Conservation (phyloP, 2,797 vertebrate species). For the Poeciliopsis infans region DNA sequence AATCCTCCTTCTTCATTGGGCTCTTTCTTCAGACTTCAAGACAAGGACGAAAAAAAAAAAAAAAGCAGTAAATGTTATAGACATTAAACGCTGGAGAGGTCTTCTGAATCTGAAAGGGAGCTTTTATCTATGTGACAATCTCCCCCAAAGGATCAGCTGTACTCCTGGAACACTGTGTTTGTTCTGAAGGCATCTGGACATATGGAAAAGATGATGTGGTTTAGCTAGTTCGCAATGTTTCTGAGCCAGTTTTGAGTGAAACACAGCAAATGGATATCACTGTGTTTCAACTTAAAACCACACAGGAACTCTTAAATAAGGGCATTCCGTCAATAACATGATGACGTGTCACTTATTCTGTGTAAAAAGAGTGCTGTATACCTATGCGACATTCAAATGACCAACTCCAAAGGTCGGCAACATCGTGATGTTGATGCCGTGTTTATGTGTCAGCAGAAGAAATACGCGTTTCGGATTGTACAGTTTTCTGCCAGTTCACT, state of each 20-base stretch:
- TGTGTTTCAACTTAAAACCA: conserved; percentile 1
- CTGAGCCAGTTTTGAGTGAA: conserved; percentile 26
- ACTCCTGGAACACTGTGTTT: conserved; percentile 30
- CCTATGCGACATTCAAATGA: background rate
- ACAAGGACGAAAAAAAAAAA: background rate
- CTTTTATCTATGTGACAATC: conserved; percentile 49
- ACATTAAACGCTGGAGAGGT: conserved; percentile 26
- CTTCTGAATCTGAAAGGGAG: conserved; percentile 34
- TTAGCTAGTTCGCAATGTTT: conserved; percentile 26
- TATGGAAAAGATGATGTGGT: conserved; percentile 57
- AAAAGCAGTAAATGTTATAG: conserved; percentile 28
- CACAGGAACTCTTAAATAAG: background rate
- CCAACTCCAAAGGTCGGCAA: background rate
- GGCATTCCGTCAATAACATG: background rate
- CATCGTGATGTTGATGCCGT: conserved; percentile 4
- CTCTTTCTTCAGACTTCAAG: background rate
- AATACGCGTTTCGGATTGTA: conserved; percentile 22
- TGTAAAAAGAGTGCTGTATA: background rate
- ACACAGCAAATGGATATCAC: conserved; percentile 7
- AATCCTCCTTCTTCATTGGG: conserved; percentile 2
- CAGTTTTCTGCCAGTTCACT: conserved; percentile 3
- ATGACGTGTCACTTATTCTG: conserved; percentile 2
- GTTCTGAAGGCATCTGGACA: conserved; percentile 38
- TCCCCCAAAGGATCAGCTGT: conserved; percentile 33
- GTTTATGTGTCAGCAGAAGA: conserved; percentile 10